Base-by-base conservation (phyloP, 2,888 invertebrate genomes). In the Acanthoscelides obtectus region DNA sequence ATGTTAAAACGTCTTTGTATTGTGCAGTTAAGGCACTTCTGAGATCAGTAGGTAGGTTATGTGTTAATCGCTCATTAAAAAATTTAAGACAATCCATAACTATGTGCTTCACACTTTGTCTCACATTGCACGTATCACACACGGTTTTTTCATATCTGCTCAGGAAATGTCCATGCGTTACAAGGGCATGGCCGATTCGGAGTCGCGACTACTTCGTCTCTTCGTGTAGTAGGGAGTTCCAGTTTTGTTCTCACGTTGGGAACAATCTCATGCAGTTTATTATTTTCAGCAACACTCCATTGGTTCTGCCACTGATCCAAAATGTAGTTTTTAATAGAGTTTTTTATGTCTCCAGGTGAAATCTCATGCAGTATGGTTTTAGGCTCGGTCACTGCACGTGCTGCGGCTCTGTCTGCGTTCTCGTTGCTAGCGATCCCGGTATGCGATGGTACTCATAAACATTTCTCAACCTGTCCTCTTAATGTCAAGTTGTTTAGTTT, bases 301-400 rank as follows among this genome's bases (percentile, higher is more conserved):
- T 67, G 22, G n/a, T 67, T 67, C 22, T 67, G 67, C 67, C 67
- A 67, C n/a, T 22, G 21, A 19, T 67, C 67, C 22, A 5, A 21
- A 3, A 67, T 22, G 22, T 21, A 8, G 2, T n/a, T 1, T 12
- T 67, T 67, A 5, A 67, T 67, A 22, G 22, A n/a, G 20, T 0
- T 6, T 22, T 67, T 67, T 2, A 45, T 1, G 12, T 12, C 45
- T 45, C 17, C 45, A 17, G 6, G 45, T 45, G 45, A 45, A 12
- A 45, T 45, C 17, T 67, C 4, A 3, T 67, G 21, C 0, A 67
- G 5, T 5, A 22, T 20, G 20, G 22, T 3, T 25, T 3, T 25
- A 25, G 25, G 25, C 25, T 25, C 25, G 25, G 25, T 25, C 25
- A 25, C 6, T 25, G 25, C 25, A 5, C 6, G 25, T 25, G 25